Evolutionary conservation across 2,888 invertebrate genomes (phyloP).

Genomic region (Drosophila setosimentum): DNA sequence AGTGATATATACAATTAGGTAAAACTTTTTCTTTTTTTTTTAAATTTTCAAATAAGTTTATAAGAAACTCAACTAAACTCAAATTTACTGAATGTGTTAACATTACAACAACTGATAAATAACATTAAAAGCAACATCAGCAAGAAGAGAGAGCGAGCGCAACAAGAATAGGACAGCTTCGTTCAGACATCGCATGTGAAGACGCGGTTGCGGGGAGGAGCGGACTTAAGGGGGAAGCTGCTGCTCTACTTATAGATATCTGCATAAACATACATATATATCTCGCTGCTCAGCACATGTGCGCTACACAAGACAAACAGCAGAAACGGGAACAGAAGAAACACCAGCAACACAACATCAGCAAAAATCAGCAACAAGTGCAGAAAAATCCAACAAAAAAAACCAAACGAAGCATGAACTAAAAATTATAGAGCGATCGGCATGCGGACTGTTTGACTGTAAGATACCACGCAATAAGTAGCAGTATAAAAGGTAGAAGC

Average conservation of each 20-base stretch:
- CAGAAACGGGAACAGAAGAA: constrained; percentile 17
- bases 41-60: constrained; percentile 28
- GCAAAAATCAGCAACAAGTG: constrained; percentile 32
- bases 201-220: not conserved
- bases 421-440: constrained; percentile 20
- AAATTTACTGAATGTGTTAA: constrained; percentile 18
- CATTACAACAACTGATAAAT: constrained; percentile 33
- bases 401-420: constrained; percentile 50
- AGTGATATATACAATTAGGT: constrained; percentile 49
- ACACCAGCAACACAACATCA: constrained; percentile 19
- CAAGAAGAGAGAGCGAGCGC: constrained; percentile 1
- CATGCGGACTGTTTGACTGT: constrained; percentile 33
- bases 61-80: constrained; percentile 17
- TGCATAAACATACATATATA: constrained; percentile 8
- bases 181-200: constrained; percentile 40
- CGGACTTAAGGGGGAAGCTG: not conserved
- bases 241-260: constrained; percentile 49
- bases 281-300: constrained; percentile 31
- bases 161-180: constrained; percentile 16
- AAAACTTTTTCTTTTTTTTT: not conserved
- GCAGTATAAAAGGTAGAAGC: not conserved
- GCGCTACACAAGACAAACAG: constrained; percentile 21
- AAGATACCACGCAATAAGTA: constrained; percentile 24
- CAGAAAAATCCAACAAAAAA: constrained; percentile 13
- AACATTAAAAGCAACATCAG: constrained; percentile 17